phyloP scores from a whole-genome alignment of 2,797 vertebrate species.

The Paramormyrops hopkinsi region DNA sequence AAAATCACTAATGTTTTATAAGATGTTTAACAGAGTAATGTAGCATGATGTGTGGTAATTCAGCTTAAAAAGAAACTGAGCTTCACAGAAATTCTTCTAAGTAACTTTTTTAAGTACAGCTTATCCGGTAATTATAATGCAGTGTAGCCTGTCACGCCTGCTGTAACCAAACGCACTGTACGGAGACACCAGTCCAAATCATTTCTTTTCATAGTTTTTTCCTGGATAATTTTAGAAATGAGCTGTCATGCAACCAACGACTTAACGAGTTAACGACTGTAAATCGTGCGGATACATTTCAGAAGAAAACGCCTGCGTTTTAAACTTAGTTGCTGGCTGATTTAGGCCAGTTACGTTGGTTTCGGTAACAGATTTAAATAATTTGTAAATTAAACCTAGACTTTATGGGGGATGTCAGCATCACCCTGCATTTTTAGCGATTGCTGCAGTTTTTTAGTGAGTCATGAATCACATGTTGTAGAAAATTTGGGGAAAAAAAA shows the following conservation, averaged over 20 bases:
- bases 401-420: background rate
- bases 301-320: background rate
- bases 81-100: background rate
- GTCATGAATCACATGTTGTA: background rate
- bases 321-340: background rate
- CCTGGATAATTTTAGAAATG: slow-evolving; percentile 3
- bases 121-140: slow-evolving; percentile 2
- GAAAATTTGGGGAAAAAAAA: background rate
- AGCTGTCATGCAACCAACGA: background rate
- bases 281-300: background rate
- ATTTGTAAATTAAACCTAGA: background rate
- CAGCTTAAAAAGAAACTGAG: background rate
- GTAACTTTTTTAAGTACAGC: background rate
- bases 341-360: background rate
- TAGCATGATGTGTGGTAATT: background rate
- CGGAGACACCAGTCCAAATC: background rate
- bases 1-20: background rate
- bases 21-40: background rate
- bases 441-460: background rate
- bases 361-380: background rate
- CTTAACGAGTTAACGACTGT: background rate
- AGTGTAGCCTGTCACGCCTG: background rate
- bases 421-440: background rate
- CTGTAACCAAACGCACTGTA: background rate
- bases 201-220: background rate